Evolutionary conservation across 2,888 invertebrate genomes (phyloP).

Genomic region (Spilosoma lubricipeda): DNA sequence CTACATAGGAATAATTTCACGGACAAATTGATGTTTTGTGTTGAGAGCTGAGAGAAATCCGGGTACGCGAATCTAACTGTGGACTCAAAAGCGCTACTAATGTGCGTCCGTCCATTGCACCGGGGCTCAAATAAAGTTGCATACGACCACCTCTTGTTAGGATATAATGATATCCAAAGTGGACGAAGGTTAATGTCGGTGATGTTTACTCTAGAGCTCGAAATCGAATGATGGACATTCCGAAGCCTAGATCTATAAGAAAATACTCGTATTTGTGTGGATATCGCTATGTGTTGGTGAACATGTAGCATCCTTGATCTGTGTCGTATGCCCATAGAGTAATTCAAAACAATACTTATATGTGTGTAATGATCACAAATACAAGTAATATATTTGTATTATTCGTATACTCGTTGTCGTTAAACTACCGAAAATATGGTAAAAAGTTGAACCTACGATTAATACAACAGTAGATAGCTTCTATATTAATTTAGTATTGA

Average conservation of each 20-base stretch:
- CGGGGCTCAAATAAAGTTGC: conserved; percentile 81
- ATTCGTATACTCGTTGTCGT: too few relatives aligned
- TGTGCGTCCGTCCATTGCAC: conserved; percentile 75
- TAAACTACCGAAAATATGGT: too few relatives aligned
- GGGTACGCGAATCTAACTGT: conserved; percentile 59
- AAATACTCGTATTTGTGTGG: conserved; percentile 24
- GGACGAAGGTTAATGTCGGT: conserved; percentile 63
- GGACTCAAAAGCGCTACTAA: conserved; percentile 74
- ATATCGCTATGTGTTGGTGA: conserved; percentile 12
- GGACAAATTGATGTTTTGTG: conserved; percentile 38
- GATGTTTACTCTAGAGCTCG: conserved; percentile 49
- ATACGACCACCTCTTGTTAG: conserved; percentile 70
- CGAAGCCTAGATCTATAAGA: conserved; percentile 14
- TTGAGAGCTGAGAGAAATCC: conserved; percentile 55
- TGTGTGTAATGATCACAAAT: too few relatives aligned
- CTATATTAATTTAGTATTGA: background rate
- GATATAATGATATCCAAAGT: conserved; percentile 59
- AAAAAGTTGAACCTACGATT: too few relatives aligned
- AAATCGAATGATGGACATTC: conserved; percentile 38
- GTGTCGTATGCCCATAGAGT: too few relatives aligned
- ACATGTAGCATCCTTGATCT: background rate
- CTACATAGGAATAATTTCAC: conserved; percentile 13
- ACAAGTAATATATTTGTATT: too few relatives aligned
- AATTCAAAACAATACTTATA: background rate
- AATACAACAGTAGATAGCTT: background rate